Evolutionary conservation across 64 coral and sea anemone species (phyloP).

Genomic region (Stichodactyla mertensii): DNA sequence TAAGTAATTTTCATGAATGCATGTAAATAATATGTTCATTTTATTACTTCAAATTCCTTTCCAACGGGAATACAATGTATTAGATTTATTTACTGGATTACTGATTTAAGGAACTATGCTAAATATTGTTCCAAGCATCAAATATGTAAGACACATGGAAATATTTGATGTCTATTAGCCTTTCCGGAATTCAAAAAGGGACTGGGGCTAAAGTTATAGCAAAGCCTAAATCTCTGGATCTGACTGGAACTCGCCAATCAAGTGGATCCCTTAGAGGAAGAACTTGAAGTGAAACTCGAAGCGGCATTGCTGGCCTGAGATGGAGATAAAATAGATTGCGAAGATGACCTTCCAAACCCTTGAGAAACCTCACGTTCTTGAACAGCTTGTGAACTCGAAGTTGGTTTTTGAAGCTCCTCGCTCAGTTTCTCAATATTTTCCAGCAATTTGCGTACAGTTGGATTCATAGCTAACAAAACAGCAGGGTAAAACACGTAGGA

Average conservation of each 20-base stretch:
- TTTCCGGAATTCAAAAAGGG: too few relatives aligned
- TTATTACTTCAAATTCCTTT: too few relatives aligned
- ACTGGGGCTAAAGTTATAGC: not conserved
- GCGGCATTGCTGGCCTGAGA: not conserved
- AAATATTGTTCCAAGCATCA: too few relatives aligned
- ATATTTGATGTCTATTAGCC: too few relatives aligned
- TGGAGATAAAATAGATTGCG: not conserved
- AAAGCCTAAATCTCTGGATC: not conserved
- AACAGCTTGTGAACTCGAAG: too few relatives aligned
- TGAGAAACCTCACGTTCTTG: not conserved
- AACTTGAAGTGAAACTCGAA: not conserved
- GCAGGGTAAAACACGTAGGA: not conserved
- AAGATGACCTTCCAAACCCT: not conserved
- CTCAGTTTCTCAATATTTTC: not conserved
- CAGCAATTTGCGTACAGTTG: not conserved
- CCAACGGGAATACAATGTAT: too few relatives aligned
- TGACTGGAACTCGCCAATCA: not conserved
- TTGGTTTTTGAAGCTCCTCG: not conserved
- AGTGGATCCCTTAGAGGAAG: not conserved
- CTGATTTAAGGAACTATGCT: too few relatives aligned
- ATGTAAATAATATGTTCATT: too few relatives aligned
- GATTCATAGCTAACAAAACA: not conserved
- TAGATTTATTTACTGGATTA: too few relatives aligned
- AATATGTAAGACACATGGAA: too few relatives aligned
- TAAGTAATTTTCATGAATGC: too few relatives aligned